phyloP scores from a whole-genome alignment of 2,888 invertebrate species.

The Scaptomyza cyrtandrae region DNA sequence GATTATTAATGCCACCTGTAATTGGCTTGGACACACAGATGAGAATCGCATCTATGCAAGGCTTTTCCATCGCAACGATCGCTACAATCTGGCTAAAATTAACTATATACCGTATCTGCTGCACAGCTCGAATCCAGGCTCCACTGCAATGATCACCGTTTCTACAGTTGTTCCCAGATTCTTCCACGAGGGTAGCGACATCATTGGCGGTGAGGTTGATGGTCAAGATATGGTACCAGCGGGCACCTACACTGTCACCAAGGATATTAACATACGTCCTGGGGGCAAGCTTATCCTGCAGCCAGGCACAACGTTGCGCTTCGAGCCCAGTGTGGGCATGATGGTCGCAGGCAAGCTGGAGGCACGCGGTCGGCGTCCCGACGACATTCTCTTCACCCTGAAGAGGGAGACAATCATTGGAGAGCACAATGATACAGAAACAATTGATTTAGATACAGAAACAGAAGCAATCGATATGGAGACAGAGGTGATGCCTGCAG shows the following conservation, averaged over 20 bases:
- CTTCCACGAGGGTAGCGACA: conserved; percentile 88
- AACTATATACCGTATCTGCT: conserved; percentile 95
- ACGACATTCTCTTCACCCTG: conserved; percentile 91
- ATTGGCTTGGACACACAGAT: conserved; percentile 94
- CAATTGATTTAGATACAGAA: conserved; percentile 84
- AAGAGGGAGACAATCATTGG: conserved; percentile 90
- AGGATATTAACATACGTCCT: conserved; percentile 97
- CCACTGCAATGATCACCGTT: conserved; percentile 91
- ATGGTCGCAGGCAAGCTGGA: conserved; percentile 97
- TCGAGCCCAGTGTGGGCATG: conserved; percentile 97
- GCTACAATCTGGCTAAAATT: conserved; percentile 97
- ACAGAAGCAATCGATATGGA: conserved; percentile 84
- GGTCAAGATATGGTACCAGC: conserved; percentile 92
- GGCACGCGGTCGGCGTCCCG: conserved; percentile 91
- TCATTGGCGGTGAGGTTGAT: conserved; percentile 96
- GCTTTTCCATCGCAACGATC: conserved; percentile 93
- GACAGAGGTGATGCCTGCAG: conserved; percentile 87
- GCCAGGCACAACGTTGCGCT: conserved; percentile 94
- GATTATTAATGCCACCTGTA: conserved; percentile 95
- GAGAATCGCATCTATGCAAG: conserved; percentile 91
- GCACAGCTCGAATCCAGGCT: conserved; percentile 94
- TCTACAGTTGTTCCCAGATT: conserved; percentile 92
- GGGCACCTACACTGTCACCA: conserved; percentile 95
- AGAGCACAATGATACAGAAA: conserved; percentile 87
- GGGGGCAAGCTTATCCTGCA: conserved; percentile 95